Base-by-base conservation (phyloP, 1,140 invertebrate species). In the Chlorops oryzae region DNA sequence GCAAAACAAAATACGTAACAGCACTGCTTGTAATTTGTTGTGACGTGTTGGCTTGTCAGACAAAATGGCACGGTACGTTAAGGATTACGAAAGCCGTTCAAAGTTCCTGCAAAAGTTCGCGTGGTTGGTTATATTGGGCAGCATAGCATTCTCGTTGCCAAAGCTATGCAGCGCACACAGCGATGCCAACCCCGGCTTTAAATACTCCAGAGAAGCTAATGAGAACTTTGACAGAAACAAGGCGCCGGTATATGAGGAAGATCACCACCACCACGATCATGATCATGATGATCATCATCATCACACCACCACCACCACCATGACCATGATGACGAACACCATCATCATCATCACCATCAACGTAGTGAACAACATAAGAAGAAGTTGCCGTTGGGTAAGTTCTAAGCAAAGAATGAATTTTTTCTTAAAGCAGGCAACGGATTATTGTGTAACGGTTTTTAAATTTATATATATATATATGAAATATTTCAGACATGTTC, bases 121-220 rank as follows among this genome's bases (percentile, higher is more conserved):
- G n/a, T n/a, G n/a, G n/a, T n/a, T n/a, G n/a, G 39, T 68, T 5
- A 41, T 68, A 25, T 45, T 68, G 0, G 37, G 50, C 43, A 61
- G 28, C 9, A 54, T 68, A 22, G 23, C 68, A 13, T 51, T 69
- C 6, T 65, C 65, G 13, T 45, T 69, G 18, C 65, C 65, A 15
- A 25, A 54, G 13, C 28, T 65, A 42, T 67, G 62, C 35, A 43
- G 47, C 15, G 55, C 60, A 21, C 62, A 74, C 42, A 58, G 57
- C 20, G 52, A 59, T 23, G 62, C 82, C 51, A 58, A 74, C 28
- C 78, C 84, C 6, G 75, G 82, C 47, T 88, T 80, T 67, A 88
- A 87, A 62, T 88, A 88, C 72, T 84, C 84, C 1, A 76, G 75
- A 60, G 72, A 82, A 65, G 85, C 85, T 2, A 90, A 90, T 62